phyloP scores from a whole-genome alignment of 2,888 invertebrate genomes.

The Liodrosophila aerea region DNA sequence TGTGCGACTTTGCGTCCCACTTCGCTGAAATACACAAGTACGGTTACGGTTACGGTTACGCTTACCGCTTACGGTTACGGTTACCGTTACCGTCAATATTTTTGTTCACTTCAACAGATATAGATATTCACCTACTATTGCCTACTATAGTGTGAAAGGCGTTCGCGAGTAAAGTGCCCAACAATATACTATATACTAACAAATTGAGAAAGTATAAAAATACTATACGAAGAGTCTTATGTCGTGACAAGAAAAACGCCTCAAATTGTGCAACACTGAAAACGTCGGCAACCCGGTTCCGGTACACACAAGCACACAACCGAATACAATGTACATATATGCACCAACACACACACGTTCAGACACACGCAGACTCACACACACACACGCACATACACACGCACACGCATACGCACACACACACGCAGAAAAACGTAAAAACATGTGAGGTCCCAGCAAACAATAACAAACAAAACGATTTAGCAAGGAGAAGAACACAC shows the following conservation, averaged over 20 bases:
- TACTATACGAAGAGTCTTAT: no score
- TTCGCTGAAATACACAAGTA: conserved; percentile 11
- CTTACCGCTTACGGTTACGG: no score
- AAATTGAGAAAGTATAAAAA: not conserved
- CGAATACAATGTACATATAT: no score
- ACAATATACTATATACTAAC: not conserved
- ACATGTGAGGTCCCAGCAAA: not conserved
- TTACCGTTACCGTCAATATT: no score
- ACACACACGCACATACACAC: no score
- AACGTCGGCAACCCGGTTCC: not conserved
- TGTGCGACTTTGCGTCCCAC: conserved; percentile 58
- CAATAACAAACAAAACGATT: not conserved
- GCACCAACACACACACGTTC: no score
- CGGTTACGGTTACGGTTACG: not conserved
- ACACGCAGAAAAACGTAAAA: no score
- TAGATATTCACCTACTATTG: no score
- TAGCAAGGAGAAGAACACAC: not conserved
- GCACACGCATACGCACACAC: no score
- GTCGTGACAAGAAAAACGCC: no score
- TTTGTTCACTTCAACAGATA: no score
- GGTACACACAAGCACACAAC: not conserved
- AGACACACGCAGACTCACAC: no score
- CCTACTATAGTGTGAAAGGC: not conserved
- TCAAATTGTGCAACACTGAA: not conserved
- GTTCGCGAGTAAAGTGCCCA: conserved; percentile 9